These are phyloP conservation scores for Strigamia crassipes DNA, from an alignment of 2,888 invertebrate species.

Conservation along the genomic window DNA sequence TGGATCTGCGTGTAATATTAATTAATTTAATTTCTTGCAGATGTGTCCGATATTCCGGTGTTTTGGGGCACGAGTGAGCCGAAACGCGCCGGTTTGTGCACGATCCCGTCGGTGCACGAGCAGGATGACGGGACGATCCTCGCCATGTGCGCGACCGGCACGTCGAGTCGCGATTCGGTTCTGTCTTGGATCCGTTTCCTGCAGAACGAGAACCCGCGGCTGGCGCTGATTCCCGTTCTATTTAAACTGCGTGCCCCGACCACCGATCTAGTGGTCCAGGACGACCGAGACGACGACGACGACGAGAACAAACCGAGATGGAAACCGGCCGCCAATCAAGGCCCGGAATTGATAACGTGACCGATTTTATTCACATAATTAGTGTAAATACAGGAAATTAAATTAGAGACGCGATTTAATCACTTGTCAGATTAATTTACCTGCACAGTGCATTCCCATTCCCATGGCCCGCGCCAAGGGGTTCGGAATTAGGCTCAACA, in stretches of 20 bases:
- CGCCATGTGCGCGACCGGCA: conserved; percentile 87
- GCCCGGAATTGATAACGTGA: not conserved
- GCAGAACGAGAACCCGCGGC: conserved; percentile 73
- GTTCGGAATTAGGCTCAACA: not conserved
- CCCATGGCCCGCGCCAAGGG: not conserved
- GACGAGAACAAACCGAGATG: not conserved
- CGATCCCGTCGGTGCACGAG: conserved; percentile 78
- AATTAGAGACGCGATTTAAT: too few relatives aligned
- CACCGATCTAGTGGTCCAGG: conserved; percentile 57
- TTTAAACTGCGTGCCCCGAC: conserved; percentile 76
- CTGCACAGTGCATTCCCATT: not conserved
- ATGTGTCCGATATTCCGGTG: conserved; percentile 64
- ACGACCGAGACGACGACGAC: conserved; percentile 43
- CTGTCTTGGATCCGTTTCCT: conserved; percentile 87
- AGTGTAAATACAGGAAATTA: too few relatives aligned
- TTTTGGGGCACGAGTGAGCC: conserved; percentile 52
- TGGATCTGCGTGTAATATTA: not conserved
- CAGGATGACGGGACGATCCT: conserved; percentile 90
- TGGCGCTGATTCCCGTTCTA: conserved; percentile 78
- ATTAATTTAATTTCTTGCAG: conserved; percentile 59
- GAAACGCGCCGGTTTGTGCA: conserved; percentile 52
- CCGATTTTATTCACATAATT: too few relatives aligned
- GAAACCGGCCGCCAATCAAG: not conserved
- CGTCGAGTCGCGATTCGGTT: conserved; percentile 85
- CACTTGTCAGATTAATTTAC: not conserved